phyloP scores from a whole-genome alignment of 2,888 invertebrate species.

The Melanotus villosus region DNA sequence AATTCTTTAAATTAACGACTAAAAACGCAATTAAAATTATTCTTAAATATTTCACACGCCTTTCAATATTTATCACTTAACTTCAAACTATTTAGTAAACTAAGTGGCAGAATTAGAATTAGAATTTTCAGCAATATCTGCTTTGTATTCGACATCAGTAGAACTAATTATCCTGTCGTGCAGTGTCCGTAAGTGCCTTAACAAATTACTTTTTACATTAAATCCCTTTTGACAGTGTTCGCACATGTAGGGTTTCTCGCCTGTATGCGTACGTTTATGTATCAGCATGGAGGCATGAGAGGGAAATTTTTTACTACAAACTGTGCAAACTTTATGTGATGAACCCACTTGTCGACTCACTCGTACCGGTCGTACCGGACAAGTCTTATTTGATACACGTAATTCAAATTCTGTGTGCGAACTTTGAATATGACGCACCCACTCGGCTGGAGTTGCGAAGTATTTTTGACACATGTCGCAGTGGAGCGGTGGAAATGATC shows the following conservation, averaged over 20 bases:
- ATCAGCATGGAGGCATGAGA: constrained; percentile 86
- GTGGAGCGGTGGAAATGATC: constrained; percentile 79
- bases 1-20: no score
- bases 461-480: constrained; percentile 84
- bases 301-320: constrained; percentile 82
- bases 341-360: constrained; percentile 67
- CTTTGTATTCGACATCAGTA: constrained; percentile 61
- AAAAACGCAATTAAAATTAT: no score
- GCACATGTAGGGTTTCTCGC: constrained; percentile 82
- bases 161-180: constrained; percentile 77
- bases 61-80: no score
- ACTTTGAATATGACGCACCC: constrained; percentile 89
- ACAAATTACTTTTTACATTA: constrained; percentile 83
- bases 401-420: constrained; percentile 86
- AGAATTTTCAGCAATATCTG: background rate
- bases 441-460: constrained; percentile 86
- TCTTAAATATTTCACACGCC: no score
- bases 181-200: constrained; percentile 81
- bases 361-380: constrained; percentile 31
- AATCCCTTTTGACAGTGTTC: constrained; percentile 84
- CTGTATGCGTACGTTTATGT: constrained; percentile 82
- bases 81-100: no score
- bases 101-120: no score
- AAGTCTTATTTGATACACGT: constrained; percentile 76
- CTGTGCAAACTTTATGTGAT: constrained; percentile 75